phyloP scores from a whole-genome alignment of 2,797 vertebrate genomes.

The Sebastes oblongus region DNA sequence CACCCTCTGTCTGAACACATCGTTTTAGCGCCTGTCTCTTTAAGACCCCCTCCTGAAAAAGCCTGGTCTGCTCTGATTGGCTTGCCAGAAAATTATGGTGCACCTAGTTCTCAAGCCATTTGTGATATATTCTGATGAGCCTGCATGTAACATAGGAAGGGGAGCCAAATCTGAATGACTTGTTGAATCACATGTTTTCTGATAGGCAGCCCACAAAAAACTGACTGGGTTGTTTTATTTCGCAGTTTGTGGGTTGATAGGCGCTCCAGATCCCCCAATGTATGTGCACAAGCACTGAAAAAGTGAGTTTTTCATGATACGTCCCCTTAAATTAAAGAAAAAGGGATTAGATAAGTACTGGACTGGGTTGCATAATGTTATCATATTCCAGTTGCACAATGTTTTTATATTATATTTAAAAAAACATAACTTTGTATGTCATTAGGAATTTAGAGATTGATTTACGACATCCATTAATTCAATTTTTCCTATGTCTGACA shows the following conservation, averaged over 20 bases:
- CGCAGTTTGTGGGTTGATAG: too few relatives aligned
- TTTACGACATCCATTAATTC: conserved; percentile 8
- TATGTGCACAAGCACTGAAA: not conserved
- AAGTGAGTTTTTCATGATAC: not conserved
- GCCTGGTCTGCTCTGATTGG: too few relatives aligned
- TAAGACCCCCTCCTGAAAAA: too few relatives aligned
- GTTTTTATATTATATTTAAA: not conserved
- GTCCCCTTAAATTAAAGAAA: not conserved
- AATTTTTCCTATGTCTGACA: conserved; percentile 25
- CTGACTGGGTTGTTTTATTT: too few relatives aligned
- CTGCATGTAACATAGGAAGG: too few relatives aligned
- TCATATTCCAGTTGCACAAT: not conserved
- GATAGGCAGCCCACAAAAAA: not conserved
- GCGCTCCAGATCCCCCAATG: too few relatives aligned
- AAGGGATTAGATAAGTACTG: not conserved
- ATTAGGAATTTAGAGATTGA: not conserved
- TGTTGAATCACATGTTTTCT: not conserved
- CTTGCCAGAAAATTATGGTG: too few relatives aligned
- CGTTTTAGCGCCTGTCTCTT: too few relatives aligned
- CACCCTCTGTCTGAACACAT: too few relatives aligned
- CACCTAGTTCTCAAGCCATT: too few relatives aligned
- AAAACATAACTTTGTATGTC: not conserved
- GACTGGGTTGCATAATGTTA: not conserved
- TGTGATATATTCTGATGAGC: too few relatives aligned
- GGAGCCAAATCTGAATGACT: not conserved